phyloP scores from a whole-genome alignment of 2,888 invertebrate genomes.

The Dryomyza anilis region DNA sequence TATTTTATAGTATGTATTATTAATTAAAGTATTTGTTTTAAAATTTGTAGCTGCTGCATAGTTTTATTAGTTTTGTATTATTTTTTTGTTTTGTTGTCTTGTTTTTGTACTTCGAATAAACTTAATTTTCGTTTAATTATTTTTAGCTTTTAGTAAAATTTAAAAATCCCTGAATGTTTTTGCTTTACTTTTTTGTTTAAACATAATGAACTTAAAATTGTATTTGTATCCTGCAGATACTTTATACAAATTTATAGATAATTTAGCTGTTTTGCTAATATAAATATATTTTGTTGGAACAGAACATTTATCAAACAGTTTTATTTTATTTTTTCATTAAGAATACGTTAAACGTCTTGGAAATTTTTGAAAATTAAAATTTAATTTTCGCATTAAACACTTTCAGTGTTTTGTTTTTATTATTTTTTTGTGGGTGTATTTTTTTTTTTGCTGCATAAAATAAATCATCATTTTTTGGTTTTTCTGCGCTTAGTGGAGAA shows the following conservation, averaged over 20 bases:
- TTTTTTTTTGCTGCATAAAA: too few relatives aligned
- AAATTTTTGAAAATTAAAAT: too few relatives aligned
- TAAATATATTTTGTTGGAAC: too few relatives aligned
- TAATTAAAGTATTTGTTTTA: constrained; percentile 14
- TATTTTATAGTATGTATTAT: constrained; percentile 11
- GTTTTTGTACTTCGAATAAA: constrained; percentile 23
- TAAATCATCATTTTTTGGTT: constrained; percentile 49
- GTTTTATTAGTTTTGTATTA: constrained; percentile 8
- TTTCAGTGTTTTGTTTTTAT: constrained; percentile 10
- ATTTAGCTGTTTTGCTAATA: too few relatives aligned
- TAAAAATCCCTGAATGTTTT: constrained; percentile 54
- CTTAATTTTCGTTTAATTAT: constrained; percentile 28
- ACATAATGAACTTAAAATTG: background rate
- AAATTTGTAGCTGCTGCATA: constrained; percentile 4
- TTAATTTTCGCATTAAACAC: background rate
- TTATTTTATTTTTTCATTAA: too few relatives aligned
- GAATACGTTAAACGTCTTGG: too few relatives aligned
- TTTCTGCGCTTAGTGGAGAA: constrained; percentile 58
- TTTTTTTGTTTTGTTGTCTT: constrained; percentile 27
- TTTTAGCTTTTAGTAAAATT: constrained; percentile 11
- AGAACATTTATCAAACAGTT: too few relatives aligned
- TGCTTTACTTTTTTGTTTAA: constrained; percentile 30
- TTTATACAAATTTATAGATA: too few relatives aligned
- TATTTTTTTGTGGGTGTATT: constrained; percentile 4
- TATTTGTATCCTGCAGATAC: too few relatives aligned